A percentile compares a stretch with the other conserved stretches of the same genome.
Evolutionary conservation across 2,888 invertebrate genomes (phyloP).

Genomic region (Eupithecia subfuscata): DNA sequence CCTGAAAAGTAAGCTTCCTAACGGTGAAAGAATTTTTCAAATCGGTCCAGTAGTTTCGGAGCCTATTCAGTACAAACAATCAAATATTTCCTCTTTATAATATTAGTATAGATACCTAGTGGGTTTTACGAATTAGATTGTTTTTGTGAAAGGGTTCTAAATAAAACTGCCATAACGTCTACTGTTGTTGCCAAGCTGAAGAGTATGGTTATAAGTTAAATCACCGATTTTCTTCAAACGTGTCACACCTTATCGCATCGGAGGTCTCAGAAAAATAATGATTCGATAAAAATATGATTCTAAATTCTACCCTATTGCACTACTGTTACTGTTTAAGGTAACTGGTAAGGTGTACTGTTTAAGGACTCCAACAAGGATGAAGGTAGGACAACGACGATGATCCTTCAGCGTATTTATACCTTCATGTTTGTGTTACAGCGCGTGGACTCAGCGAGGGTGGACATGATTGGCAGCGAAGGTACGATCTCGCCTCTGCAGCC

Average conservation of each 20-base stretch:
- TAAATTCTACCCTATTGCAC: neutral
- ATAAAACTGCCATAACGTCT: no score
- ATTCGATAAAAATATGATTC: neutral
- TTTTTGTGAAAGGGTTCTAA: neutral
- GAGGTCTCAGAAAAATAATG: neutral
- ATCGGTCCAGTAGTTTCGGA: no score
- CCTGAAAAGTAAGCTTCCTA: no score
- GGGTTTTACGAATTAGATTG: neutral
- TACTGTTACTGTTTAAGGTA: no score
- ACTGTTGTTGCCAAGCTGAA: no score
- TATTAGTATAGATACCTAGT: no score
- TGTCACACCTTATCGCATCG: neutral
- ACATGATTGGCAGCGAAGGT: constrained; percentile 65
- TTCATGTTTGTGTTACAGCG: constrained; percentile 51
- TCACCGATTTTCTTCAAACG: neutral
- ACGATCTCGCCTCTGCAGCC: constrained; percentile 67
- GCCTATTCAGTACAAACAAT: no score
- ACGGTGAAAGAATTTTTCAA: no score
- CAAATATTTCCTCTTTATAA: no score
- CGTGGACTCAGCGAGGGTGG: constrained; percentile 67
- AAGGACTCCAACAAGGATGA: neutral
- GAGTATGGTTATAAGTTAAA: neutral
- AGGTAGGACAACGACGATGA: neutral
- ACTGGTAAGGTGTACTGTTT: no score
- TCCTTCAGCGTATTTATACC: neutral